These are phyloP conservation scores for Leptinotarsa tumamoca DNA, from an alignment of 2,888 invertebrate species.

Conservation along the genomic window DNA sequence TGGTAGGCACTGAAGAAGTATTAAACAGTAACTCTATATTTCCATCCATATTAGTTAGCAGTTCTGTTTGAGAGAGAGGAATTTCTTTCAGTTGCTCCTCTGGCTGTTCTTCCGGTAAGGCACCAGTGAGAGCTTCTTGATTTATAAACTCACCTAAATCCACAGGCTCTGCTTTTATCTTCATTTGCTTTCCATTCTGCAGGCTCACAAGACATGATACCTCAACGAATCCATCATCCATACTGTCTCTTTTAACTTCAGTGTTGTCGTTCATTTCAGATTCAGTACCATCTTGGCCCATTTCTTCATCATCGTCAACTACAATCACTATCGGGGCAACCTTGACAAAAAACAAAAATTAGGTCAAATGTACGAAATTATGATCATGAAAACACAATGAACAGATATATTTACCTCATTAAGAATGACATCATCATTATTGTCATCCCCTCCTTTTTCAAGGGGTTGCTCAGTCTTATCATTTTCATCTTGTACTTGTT, in stretches of 20 bases:
- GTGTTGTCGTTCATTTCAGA: too few species aligned
- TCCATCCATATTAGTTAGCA: slow-evolving; percentile 80
- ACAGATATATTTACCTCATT: too few species aligned
- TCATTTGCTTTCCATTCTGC: slow-evolving; percentile 70
- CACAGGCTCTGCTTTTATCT: slow-evolving; percentile 69
- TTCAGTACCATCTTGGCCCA: not conserved
- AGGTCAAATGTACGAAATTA: not conserved
- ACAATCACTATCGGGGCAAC: slow-evolving; percentile 64
- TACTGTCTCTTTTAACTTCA: too few species aligned
- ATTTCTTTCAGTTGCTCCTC: slow-evolving; percentile 25
- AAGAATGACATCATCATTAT: slow-evolving; percentile 59
- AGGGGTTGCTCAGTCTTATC: slow-evolving; percentile 41
- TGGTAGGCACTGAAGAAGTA: slow-evolving; percentile 44
- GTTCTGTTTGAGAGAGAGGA: slow-evolving; percentile 67
- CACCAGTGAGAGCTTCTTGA: too few species aligned
- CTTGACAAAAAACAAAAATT: slow-evolving; percentile 7
- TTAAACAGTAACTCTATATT: slow-evolving; percentile 73
- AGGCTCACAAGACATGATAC: slow-evolving; percentile 68
- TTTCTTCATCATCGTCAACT: too few species aligned
- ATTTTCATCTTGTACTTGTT: slow-evolving; percentile 40
- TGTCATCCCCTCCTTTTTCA: slow-evolving; percentile 68
- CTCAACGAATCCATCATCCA: slow-evolving; percentile 52
- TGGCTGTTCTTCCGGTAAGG: not conserved
- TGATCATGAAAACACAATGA: not conserved
- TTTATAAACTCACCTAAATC: slow-evolving; percentile 61